These are phyloP conservation scores for Dicerorhinus sumatrensis DNA, from an alignment of 2,113 vertebrate species.

Conservation along the genomic window DNA sequence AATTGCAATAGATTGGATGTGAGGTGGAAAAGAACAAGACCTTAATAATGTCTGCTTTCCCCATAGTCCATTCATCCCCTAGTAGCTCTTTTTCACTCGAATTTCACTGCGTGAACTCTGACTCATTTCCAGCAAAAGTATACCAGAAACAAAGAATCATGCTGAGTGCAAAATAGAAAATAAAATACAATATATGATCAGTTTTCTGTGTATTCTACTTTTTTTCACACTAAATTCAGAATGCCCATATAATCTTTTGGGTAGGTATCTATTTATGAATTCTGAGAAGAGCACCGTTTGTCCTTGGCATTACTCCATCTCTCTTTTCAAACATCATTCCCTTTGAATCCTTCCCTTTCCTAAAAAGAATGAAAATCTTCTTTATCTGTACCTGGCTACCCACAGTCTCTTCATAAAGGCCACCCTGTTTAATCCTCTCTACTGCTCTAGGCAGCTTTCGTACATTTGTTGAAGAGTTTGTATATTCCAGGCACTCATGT, in stretches of 20 bases:
- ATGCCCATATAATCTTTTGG: not conserved
- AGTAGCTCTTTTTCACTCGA: constrained; percentile 27
- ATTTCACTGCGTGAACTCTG: constrained; percentile 1
- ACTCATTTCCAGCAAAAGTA: constrained; percentile 32
- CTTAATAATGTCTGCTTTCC: constrained; percentile 17
- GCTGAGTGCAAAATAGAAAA: not conserved
- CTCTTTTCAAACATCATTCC: not conserved
- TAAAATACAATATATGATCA: not conserved
- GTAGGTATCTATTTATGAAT: not conserved
- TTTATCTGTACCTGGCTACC: not conserved
- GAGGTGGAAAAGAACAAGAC: not conserved
- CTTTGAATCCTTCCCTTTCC: not conserved
- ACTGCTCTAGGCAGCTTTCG: not conserved
- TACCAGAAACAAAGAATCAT: not conserved
- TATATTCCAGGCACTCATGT: not conserved
- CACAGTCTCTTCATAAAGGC: not conserved
- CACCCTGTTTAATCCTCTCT: not conserved
- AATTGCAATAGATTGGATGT: not conserved
- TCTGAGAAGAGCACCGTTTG: not conserved
- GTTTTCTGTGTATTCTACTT: not conserved
- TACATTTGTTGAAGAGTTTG: not conserved
- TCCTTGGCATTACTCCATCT: not conserved
- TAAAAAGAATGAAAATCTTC: not conserved
- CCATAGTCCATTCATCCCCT: not conserved
- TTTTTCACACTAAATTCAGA: not conserved